Percentiles rank a stretch among this genome's conserved stretches.
These are phyloP conservation scores for Rhyacophila brunnea DNA, from an alignment of 1,140 invertebrate species.

Conservation along the genomic window DNA sequence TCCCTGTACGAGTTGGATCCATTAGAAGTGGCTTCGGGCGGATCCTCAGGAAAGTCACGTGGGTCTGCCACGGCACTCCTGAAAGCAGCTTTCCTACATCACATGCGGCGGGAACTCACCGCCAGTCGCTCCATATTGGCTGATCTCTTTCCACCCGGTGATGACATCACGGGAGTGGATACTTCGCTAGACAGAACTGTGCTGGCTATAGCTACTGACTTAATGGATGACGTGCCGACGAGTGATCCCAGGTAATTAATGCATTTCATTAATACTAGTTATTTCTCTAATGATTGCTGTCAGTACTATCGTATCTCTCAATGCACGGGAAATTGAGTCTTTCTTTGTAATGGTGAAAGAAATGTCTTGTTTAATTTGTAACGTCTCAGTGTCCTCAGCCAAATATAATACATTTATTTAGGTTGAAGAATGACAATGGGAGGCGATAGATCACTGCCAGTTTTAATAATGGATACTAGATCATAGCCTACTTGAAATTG, in stretches of 20 bases:
- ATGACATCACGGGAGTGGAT: conserved; percentile 52
- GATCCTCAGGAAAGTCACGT: conserved; percentile 2
- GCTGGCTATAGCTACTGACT: conserved; percentile 69
- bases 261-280: background rate
- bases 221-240: conserved; percentile 85
- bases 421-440: no score
- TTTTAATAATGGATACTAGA: no score
- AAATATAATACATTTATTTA: no score
- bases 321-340: no score
- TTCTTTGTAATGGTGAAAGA: no score
- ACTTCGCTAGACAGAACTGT: conserved; percentile 66
- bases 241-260: conserved; percentile 77
- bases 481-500: no score
- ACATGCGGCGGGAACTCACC: conserved; percentile 54
- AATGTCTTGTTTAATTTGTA: no score
- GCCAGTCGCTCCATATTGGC: conserved; percentile 47
- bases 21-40: conserved; percentile 58
- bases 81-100: conserved; percentile 77
- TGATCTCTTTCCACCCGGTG: conserved; percentile 39
- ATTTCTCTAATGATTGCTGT: no score
- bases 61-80: conserved; percentile 41
- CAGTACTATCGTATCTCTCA: no score
- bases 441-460: no score
- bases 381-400: no score
- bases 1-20: conserved; percentile 70